Base-by-base conservation (phyloP, 2,113 vertebrate genomes). In the Eidolon helvum region DNA sequence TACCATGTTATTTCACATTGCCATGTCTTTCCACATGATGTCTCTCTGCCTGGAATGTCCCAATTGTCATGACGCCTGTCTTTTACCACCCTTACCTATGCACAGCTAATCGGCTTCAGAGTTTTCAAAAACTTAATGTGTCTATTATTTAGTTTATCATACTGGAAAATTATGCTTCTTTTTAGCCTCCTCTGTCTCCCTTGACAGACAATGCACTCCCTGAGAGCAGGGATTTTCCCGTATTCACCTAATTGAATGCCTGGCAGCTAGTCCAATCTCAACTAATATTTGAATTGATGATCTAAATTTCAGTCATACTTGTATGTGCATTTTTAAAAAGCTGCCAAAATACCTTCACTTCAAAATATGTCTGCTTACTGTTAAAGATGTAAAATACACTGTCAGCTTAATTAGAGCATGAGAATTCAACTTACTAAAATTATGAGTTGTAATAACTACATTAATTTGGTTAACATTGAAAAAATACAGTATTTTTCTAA, bases 401-500 rank as follows among this genome's bases (percentile, higher is more conserved):
- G 45, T 40, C 10, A 16, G 28, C 6, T 50, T 33, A 61, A 45
- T 21, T 75, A 85, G 26, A 93, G 59, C 1, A 28, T 1, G 16
- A 80, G 35, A 74, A 26, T 85, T 83, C 30, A 79, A 45, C 43
- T 91, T 84, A 83, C n/a, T 77, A 59, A 88, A 80, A 66, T 40
- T 69, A 59, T 59, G 57, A 26, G 19, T 40, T 40, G 71, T 91
- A 63, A 10, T 48, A 79, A 94, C 26, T 68, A 38, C 22, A 84
- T 74, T 65, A 50, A 72, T 68, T 79, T 93, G 43, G 50, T 87
- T 38, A 92, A 59, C 63, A 55, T 0, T 68, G 77, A 84, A 35
- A 96, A 96, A 94, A 68, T 45, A 40, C 0, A 87, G 7, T 45
- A 30, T 68, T 90, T 96, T 68, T 89, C 61, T 69, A 92, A 80